These are phyloP conservation scores for Pungitius pungitius DNA, from an alignment of 2,113 vertebrate species.

Conservation along the genomic window DNA sequence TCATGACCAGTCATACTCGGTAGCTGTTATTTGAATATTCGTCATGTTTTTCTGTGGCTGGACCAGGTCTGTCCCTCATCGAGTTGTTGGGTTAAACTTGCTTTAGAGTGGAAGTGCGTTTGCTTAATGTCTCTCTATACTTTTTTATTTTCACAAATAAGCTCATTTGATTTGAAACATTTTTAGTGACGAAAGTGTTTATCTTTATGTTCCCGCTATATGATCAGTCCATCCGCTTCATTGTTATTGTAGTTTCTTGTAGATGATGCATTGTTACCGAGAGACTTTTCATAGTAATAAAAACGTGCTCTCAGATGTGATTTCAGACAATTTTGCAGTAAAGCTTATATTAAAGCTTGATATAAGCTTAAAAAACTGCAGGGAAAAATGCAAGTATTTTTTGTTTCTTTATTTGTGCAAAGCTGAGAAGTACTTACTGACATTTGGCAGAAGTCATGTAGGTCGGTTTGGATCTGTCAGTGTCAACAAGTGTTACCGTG, in stretches of 20 bases:
- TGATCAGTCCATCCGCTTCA: neutral
- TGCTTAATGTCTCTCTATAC: neutral
- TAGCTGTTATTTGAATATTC: neutral
- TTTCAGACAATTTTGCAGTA: no score
- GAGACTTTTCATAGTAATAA: no score
- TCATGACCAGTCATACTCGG: slow-evolving; percentile 33
- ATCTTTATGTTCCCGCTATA: neutral
- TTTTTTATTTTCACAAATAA: neutral
- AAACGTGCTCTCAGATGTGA: no score
- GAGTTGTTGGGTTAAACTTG: neutral
- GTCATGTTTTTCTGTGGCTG: neutral
- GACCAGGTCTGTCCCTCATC: neutral
- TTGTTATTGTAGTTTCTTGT: no score
- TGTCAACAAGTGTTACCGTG: neutral
- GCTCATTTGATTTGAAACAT: neutral
- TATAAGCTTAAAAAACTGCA: no score
- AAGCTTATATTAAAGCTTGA: no score
- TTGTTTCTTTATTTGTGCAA: slow-evolving; percentile 1
- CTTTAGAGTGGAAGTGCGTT: neutral
- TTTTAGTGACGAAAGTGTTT: neutral
- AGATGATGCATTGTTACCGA: no score
- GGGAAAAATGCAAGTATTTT: no score
- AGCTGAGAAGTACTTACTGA: neutral
- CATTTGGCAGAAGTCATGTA: neutral
- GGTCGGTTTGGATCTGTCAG: neutral